Conservation (phyloP, 2,113 vertebrate genomes). For the Desmodus rotundus region DNA sequence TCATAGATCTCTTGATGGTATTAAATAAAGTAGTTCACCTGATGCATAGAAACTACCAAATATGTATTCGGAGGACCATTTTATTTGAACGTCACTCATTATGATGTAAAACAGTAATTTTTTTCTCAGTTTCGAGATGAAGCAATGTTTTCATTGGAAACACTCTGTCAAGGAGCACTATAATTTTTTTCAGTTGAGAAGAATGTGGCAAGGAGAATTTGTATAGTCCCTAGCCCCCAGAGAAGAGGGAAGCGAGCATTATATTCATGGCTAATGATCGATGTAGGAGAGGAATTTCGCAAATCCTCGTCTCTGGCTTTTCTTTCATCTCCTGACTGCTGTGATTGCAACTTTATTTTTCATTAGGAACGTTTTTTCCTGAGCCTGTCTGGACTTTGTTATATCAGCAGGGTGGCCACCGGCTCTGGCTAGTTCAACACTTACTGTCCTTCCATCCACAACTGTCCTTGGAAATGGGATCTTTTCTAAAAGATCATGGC, state of each 20-base stretch:
- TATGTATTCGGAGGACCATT: not conserved
- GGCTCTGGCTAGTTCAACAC: not conserved
- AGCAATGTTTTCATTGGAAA: constrained; percentile 35
- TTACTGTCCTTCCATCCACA: not conserved
- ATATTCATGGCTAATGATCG: not conserved
- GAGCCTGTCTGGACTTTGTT: not conserved
- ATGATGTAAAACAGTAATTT: not conserved
- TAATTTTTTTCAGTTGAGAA: not conserved
- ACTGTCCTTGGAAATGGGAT: not conserved
- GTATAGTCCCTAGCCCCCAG: not conserved
- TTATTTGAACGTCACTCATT: not conserved
- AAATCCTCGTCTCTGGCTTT: not conserved
- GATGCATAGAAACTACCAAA: not conserved
- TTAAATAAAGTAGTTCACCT: constrained; percentile 18
- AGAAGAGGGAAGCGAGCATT: not conserved
- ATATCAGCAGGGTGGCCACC: not conserved
- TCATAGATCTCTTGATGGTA: not conserved
- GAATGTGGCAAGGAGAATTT: constrained; percentile 25
- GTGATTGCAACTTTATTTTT: not conserved
- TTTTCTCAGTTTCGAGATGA: not conserved
- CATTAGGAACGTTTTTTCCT: not conserved
- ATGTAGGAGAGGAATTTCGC: not conserved
- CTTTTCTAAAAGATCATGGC: not conserved
- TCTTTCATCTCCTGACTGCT: not conserved
- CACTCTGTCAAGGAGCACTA: not conserved